Percentiles rank a stretch among this genome's conserved stretches.
These are phyloP conservation scores for Aporophyla nigra DNA, from an alignment of 2,888 invertebrate species.

Conservation along the genomic window DNA sequence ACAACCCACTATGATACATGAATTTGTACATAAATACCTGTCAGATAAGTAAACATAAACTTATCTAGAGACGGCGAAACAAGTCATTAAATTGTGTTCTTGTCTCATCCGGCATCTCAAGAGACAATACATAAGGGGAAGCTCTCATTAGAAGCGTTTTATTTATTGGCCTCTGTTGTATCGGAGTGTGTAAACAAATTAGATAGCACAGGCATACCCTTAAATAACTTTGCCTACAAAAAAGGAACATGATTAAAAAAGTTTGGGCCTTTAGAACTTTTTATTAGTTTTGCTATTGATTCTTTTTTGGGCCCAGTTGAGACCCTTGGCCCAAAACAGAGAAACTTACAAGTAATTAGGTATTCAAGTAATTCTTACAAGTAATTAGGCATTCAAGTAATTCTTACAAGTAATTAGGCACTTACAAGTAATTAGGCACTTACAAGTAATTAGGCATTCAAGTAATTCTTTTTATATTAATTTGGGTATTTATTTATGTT, in stretches of 20 bases:
- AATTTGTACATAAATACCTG: too few species aligned
- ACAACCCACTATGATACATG: too few species aligned
- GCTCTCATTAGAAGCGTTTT: background rate
- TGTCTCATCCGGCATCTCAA: background rate
- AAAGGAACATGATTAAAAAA: slow-evolving; percentile 35
- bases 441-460: too few species aligned
- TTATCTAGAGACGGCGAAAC: background rate
- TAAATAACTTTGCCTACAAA: slow-evolving; percentile 16
- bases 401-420: too few species aligned
- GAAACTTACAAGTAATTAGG: too few species aligned
- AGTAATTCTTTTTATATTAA: too few species aligned
- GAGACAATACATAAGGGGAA: background rate
- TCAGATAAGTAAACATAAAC: background rate
- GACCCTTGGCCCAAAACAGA: too few species aligned
- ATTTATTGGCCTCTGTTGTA: background rate
- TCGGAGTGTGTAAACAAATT: slow-evolving; percentile 10
- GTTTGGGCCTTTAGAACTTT: slow-evolving; percentile 12
- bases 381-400: too few species aligned
- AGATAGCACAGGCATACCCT: background rate
- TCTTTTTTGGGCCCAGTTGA: background rate
- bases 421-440: too few species aligned
- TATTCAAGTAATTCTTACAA: too few species aligned
- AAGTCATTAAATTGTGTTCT: background rate
- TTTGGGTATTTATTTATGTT: too few species aligned
- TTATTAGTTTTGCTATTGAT: slow-evolving; percentile 21